phyloP scores from a whole-genome alignment of 2,113 vertebrate genomes.

The Notothenia coriiceps region DNA sequence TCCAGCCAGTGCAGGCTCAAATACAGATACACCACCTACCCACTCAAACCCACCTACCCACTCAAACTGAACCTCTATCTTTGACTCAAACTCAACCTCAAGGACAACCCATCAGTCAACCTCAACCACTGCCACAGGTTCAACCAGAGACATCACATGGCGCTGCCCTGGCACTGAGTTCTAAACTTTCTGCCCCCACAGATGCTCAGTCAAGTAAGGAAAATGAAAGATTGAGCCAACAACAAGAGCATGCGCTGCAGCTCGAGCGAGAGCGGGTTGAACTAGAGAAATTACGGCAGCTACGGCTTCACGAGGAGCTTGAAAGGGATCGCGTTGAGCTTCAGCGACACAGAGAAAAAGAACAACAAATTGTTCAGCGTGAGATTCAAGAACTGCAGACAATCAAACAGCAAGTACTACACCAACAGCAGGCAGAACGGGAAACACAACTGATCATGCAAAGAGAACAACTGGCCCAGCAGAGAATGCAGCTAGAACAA shows the following conservation, averaged over 20 bases:
- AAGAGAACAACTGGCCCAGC: constrained; percentile 96
- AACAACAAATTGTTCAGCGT: constrained; percentile 95
- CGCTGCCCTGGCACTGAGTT: constrained; percentile 45
- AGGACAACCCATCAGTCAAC: constrained; percentile 64
- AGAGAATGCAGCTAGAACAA: constrained; percentile 96
- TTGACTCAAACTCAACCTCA: constrained; percentile 78
- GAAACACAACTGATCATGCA: constrained; percentile 96
- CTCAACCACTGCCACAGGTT: constrained; percentile 72
- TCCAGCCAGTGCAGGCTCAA: constrained; percentile 65
- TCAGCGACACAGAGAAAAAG: constrained; percentile 95
- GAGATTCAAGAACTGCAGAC: constrained; percentile 97
- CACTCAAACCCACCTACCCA: constrained; percentile 71
- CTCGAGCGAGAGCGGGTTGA: constrained; percentile 95
- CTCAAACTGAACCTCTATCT: constrained; percentile 82
- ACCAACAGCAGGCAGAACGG: constrained; percentile 96
- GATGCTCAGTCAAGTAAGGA: constrained; percentile 89
- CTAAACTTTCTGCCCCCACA: constrained; percentile 72
- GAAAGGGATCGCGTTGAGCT: constrained; percentile 94
- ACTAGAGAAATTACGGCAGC: constrained; percentile 93
- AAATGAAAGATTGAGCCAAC: constrained; percentile 92
- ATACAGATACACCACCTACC: constrained; percentile 77
- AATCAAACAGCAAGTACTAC: constrained; percentile 97
- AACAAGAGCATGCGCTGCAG: constrained; percentile 95
- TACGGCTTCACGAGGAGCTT: constrained; percentile 95
- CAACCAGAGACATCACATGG: constrained; percentile 59